phyloP scores from a whole-genome alignment of 2,797 vertebrate species.

The Enteromius mattozi region DNA sequence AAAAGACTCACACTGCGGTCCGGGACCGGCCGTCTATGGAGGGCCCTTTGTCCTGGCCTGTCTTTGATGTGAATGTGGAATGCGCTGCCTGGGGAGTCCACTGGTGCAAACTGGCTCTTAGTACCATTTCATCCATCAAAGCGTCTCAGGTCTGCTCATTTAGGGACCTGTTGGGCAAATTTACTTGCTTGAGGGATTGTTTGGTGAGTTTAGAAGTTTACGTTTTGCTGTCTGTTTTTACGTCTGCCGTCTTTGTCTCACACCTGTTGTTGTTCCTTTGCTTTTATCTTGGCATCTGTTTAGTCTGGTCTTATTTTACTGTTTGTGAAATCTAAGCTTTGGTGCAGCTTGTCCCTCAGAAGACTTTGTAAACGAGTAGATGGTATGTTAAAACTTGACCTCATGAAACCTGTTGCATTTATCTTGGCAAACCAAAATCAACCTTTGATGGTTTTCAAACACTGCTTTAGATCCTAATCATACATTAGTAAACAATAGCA shows the following conservation, averaged over 20 bases:
- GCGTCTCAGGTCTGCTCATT: conserved; percentile 49
- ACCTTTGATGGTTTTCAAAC: conserved; percentile 67
- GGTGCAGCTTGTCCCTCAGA: neutral
- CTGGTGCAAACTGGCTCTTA: conserved; percentile 59
- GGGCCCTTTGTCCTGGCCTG: conserved; percentile 65
- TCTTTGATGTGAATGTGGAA: conserved; percentile 77
- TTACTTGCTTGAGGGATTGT: conserved; percentile 40
- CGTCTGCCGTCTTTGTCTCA: conserved; percentile 18
- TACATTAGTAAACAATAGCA: conserved; percentile 70
- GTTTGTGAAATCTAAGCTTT: conserved; percentile 15
- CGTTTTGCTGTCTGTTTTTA: conserved; percentile 26
- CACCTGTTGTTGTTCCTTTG: conserved; percentile 39
- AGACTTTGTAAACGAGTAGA: conserved; percentile 13
- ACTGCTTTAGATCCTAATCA: conserved; percentile 64
- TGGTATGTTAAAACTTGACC: conserved; percentile 34
- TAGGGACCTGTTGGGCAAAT: conserved; percentile 47
- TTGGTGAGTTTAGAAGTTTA: conserved; percentile 56
- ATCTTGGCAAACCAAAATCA: conserved; percentile 65
- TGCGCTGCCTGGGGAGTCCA: conserved; percentile 68
- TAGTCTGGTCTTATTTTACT: conserved; percentile 14
- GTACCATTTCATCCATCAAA: conserved; percentile 43
- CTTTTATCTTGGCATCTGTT: conserved; percentile 29
- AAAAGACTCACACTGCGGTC: conserved; percentile 53
- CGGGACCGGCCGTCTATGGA: conserved; percentile 54
- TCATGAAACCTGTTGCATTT: conserved; percentile 55